These are phyloP conservation scores for Volucella inanis DNA, from an alignment of 2,888 invertebrate species.

Conservation along the genomic window DNA sequence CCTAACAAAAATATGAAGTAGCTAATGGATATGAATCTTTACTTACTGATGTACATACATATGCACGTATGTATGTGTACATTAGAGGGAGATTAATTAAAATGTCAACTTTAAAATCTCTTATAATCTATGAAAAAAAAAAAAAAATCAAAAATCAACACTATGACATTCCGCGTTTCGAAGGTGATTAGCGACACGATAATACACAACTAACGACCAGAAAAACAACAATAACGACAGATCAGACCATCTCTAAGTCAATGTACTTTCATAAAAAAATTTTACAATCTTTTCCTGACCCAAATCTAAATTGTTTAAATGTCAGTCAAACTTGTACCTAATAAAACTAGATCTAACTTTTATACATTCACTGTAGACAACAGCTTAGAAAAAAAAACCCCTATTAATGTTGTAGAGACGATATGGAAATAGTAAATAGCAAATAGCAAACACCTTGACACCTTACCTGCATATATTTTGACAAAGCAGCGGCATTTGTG, in stretches of 20 bases:
- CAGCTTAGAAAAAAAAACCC: background rate
- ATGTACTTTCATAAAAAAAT: conserved; percentile 51
- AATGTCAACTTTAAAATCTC: no score
- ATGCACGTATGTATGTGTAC: no score
- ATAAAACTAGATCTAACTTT: conserved; percentile 51
- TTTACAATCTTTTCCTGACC: conserved; percentile 60
- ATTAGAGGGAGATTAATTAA: no score
- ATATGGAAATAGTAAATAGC: conserved; percentile 1
- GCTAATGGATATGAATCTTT: no score
- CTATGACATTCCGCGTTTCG: no score
- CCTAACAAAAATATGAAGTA: no score
- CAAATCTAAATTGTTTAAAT: conserved; percentile 67
- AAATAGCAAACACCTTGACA: conserved; percentile 52
- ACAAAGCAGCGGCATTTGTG: conserved; percentile 88
- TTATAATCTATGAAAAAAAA: no score
- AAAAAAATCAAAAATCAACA: no score
- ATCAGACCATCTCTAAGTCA: conserved; percentile 58
- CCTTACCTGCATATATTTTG: conserved; percentile 87
- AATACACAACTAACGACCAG: conserved; percentile 6
- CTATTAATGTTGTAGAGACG: conserved; percentile 26
- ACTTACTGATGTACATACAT: no score
- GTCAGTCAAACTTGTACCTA: conserved; percentile 63
- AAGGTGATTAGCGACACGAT: background rate
- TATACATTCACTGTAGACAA: conserved; percentile 57
- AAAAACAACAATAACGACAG: conserved; percentile 27